Evolutionary conservation across 2,797 vertebrate genomes (phyloP).

Genomic region (Borostomias antarcticus): DNA sequence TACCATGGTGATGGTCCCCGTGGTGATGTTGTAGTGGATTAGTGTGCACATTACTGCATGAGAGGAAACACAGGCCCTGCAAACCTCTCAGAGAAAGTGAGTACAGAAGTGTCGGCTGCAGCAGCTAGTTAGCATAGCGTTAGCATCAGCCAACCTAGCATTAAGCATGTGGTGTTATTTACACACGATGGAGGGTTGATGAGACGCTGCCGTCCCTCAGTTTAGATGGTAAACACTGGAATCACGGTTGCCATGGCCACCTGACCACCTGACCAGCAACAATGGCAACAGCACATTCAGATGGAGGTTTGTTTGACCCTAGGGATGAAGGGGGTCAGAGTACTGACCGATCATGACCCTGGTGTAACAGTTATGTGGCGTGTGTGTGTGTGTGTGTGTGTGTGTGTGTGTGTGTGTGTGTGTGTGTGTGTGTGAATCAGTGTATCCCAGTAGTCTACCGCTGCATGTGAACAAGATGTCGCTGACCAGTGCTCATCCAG

Average conservation of each 20-base stretch:
- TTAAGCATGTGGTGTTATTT: no score
- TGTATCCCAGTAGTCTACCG: no score
- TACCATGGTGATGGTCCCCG: conserved; percentile 26
- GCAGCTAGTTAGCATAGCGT: no score
- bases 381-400: not conserved
- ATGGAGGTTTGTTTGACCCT: conserved; percentile 11
- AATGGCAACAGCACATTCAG: conserved; percentile 11
- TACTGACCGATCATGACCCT: not conserved
- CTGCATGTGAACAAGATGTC: no score
- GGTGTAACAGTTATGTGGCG: not conserved
- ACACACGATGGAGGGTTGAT: no score
- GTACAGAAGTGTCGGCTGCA: no score
- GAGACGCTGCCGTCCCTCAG: no score
- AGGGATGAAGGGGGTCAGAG: not conserved
- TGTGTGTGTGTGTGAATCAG: not conserved
- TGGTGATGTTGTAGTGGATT: conserved; percentile 1
- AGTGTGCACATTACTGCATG: not conserved
- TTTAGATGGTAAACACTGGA: not conserved
- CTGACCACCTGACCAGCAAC: not conserved
- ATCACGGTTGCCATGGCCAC: conserved; percentile 1
- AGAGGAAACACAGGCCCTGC: no score
- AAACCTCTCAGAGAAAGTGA: no score
- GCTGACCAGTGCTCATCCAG: no score
- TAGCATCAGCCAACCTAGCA: no score
- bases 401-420: not conserved